Evolutionary conservation across 2,888 invertebrate genomes (phyloP), one percentile per base, ranked within the genome.

Genomic region (Drosophila macrospina): DNA sequence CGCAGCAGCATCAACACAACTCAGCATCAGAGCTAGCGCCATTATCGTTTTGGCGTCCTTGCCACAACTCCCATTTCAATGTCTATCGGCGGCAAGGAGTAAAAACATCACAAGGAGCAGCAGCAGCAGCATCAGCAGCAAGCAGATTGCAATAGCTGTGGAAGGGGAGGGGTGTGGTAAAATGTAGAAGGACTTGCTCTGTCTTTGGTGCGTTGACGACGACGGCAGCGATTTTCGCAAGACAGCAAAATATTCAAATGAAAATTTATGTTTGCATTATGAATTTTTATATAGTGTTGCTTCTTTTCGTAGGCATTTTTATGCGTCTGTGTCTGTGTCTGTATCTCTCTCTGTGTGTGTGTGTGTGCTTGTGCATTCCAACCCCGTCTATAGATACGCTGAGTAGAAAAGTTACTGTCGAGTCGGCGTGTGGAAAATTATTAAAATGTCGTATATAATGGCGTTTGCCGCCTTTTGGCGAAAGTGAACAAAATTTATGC

Each of bases 231-330:
- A 83, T 86, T 86, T 82, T 85, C 80, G 88, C 86, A 77, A 86
- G 88, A 86, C 86, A 86, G 86, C 86, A 71, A 86, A 86, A 88
- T 84, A 90, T 87, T 86, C 80, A 90, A 90, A 90, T 90, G 91
- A 90, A 89, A 90, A 90, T 90, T 90, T 90, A 90, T 90, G 90
- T 90, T 86, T 89, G 88, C 87, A 85, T 86, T 89, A 90, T 89
- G 90, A 89, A 89, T 89, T 90, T 90, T 89, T 86, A 89, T 88
- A 89, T 89, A 89, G 89, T 90, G 89, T 88, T 80, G 79, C 80
- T 74, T 67, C 80, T 74, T 67, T 74, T 69, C 69, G 77, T 82
- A 86, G 88, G 76, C 84, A 88, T 80, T 86, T 88, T 84, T 83
- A 76, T 74, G 78, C 78, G 82, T 80, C 81, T 80, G 77, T 77